These are phyloP conservation scores for Decapterus maruadsi DNA, from an alignment of 2,797 vertebrate species.

Conservation along the genomic window DNA sequence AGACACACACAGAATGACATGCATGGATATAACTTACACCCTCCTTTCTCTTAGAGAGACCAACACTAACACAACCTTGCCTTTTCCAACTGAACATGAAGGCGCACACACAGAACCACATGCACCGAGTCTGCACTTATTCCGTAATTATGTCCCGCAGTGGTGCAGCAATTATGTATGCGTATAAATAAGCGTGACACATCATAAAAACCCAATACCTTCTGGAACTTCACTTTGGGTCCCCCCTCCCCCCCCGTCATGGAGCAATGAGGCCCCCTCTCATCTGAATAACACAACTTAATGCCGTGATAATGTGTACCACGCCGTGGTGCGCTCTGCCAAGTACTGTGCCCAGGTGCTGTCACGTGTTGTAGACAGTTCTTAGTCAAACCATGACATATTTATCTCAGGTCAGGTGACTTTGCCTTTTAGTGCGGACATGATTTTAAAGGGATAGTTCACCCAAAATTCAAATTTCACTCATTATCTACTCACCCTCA, in stretches of 20 bases:
- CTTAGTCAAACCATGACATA: background rate
- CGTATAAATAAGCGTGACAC: conserved; percentile 76
- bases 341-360: conserved; percentile 22
- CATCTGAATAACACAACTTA: conserved; percentile 47
- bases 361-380: conserved; percentile 14
- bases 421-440: background rate
- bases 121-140: conserved; percentile 25
- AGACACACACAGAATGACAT: conserved; percentile 14
- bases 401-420: conserved; percentile 13
- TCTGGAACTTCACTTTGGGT: conserved; percentile 67
- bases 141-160: conserved; percentile 69
- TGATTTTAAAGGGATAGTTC: too few species aligned
- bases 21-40: conserved; percentile 3
- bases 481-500: too few species aligned
- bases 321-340: conserved; percentile 45
- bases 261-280: conserved; percentile 53
- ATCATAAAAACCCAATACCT: conserved; percentile 74
- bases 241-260: conserved; percentile 39
- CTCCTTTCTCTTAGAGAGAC: conserved; percentile 21
- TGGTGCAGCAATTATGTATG: conserved; percentile 68
- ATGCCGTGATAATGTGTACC: conserved; percentile 61
- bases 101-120: conserved; percentile 1
- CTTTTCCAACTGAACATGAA: conserved; percentile 14
- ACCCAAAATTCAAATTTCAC: too few species aligned
- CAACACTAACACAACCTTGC: conserved; percentile 42